Evolutionary conservation across 2,797 vertebrate genomes (phyloP).

Genomic region (Danio choprae): DNA sequence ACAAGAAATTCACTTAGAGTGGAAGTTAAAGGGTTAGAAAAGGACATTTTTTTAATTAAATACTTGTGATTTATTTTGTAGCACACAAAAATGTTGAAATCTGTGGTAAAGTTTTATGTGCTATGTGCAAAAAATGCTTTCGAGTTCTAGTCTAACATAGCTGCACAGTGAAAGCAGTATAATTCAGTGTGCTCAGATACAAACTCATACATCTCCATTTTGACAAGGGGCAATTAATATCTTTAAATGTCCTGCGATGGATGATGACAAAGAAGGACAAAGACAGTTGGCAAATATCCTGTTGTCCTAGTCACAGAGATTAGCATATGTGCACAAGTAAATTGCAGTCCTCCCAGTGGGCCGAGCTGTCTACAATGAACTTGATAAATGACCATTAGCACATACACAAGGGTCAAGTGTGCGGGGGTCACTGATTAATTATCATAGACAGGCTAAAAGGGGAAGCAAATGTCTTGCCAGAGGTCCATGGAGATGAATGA

Average conservation of each 20-base stretch:
- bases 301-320: constrained; percentile 42
- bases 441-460: constrained; percentile 64
- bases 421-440: constrained; percentile 69
- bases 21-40: no score
- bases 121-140: background rate
- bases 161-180: constrained; percentile 1
- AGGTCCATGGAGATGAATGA: constrained; percentile 65
- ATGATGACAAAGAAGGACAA: constrained; percentile 50
- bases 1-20: no score
- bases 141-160: background rate
- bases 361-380: constrained; percentile 44
- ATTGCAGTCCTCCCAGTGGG: constrained; percentile 53
- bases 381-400: constrained; percentile 72
- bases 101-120: background rate
- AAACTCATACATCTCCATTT: background rate
- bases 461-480: constrained; percentile 64
- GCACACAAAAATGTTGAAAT: background rate
- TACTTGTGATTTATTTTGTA: no score
- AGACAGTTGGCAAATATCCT: constrained; percentile 55
- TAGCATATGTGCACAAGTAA: constrained; percentile 55
- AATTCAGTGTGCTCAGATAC: constrained; percentile 3
- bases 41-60: no score
- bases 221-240: constrained; percentile 48
- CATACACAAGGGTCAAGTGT: constrained; percentile 71
- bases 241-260: constrained; percentile 49